phyloP scores from a whole-genome alignment of 2,797 vertebrate species.

The Tarsius wallacei region DNA sequence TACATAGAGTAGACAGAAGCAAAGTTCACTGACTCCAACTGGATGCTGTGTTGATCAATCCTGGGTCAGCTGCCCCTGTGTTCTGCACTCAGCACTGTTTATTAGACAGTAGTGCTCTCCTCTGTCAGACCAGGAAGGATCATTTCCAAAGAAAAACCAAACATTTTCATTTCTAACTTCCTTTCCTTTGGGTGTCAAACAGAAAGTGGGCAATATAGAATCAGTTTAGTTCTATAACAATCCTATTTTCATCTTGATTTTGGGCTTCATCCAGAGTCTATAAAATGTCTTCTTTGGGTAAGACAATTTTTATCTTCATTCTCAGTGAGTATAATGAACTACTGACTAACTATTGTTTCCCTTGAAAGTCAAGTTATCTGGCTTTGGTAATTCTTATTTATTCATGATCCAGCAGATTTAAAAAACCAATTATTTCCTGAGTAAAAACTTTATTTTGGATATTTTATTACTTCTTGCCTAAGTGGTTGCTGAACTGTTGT shows the following conservation, averaged over 20 bases:
- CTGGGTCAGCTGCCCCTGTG: neutral
- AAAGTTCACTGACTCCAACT: neutral
- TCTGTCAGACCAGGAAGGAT: neutral
- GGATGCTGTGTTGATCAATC: neutral
- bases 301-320: slow-evolving; percentile 34
- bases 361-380: slow-evolving; percentile 35
- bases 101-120: neutral
- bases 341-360: slow-evolving; percentile 16
- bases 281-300: neutral
- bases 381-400: slow-evolving; percentile 52
- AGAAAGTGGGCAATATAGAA: slow-evolving; percentile 37
- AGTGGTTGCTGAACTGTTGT: slow-evolving; percentile 59
- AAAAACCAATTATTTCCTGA: slow-evolving; percentile 9
- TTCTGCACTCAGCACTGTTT: neutral
- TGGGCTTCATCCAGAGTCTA: neutral
- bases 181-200: slow-evolving; percentile 39
- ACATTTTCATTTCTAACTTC: slow-evolving; percentile 46
- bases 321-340: slow-evolving; percentile 29
- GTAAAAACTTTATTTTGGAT: slow-evolving; percentile 43
- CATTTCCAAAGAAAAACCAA: slow-evolving; percentile 34
- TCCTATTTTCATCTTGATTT: neutral
- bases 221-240: neutral
- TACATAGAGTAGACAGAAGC: neutral
- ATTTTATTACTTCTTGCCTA: slow-evolving; percentile 44
- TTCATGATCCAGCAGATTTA: slow-evolving; percentile 55